Evolutionary conservation across 1,140 invertebrate genomes (phyloP).

Genomic region (Tenebrio molitor): DNA sequence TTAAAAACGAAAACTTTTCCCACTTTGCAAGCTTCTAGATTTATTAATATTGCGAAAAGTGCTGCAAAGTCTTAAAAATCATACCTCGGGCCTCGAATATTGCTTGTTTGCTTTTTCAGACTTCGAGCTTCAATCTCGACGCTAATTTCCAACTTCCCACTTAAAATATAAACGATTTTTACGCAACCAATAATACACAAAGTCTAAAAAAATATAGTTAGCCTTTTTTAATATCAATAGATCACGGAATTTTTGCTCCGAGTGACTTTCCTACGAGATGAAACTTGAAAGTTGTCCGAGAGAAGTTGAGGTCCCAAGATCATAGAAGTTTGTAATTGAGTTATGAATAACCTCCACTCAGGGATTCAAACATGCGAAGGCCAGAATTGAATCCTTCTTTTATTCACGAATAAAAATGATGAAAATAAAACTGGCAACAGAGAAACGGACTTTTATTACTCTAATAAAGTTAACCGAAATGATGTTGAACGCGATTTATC

Average conservation of each 20-base stretch:
- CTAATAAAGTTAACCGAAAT: slow-evolving; percentile 23
- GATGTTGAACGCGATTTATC: slow-evolving; percentile 6
- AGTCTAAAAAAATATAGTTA: too few species aligned
- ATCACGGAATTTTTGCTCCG: too few species aligned
- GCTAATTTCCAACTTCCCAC: not conserved
- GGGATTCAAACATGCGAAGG: slow-evolving; percentile 16
- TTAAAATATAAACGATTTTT: not conserved
- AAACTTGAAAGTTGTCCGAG: too few species aligned
- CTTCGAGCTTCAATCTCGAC: not conserved
- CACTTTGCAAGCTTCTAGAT: too few species aligned
- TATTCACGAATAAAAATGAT: slow-evolving; percentile 33
- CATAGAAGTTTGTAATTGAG: slow-evolving; percentile 23
- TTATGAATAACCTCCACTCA: slow-evolving; percentile 6
- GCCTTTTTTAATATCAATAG: not conserved
- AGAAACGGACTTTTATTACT: slow-evolving; percentile 26
- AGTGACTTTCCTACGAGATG: too few species aligned
- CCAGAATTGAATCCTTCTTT: slow-evolving; percentile 18
- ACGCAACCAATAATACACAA: slow-evolving; percentile 25
- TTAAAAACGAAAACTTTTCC: too few species aligned
- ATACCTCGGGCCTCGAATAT: not conserved
- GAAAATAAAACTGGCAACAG: slow-evolving; percentile 12
- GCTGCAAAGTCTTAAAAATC: not conserved
- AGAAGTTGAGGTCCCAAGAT: slow-evolving; percentile 7
- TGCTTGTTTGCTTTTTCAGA: not conserved
- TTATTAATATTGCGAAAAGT: too few species aligned